Evolutionary conservation across 2,797 vertebrate species (phyloP).

Genomic region (Etheostoma perlongum): DNA sequence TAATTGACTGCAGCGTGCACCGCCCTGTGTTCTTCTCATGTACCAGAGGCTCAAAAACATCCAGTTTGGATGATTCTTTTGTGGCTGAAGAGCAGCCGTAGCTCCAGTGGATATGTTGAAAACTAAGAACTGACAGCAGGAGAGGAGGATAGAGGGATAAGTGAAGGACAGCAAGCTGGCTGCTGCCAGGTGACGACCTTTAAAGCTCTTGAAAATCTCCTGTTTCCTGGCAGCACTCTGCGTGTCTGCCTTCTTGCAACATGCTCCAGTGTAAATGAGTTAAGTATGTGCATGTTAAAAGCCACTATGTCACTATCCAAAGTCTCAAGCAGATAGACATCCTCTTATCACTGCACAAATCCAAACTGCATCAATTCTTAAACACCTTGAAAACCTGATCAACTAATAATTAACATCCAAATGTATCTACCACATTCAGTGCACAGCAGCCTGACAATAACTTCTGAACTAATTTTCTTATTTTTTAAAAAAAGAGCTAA

Average conservation of each 20-base stretch:
- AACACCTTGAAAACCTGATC: constrained; percentile 11
- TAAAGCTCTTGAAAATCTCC: constrained; percentile 62
- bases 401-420: neutral
- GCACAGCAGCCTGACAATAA: constrained; percentile 28
- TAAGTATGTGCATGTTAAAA: neutral
- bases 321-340: constrained; percentile 13
- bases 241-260: constrained; percentile 2
- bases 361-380: constrained; percentile 3
- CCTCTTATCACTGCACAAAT: constrained; percentile 24
- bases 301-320: constrained; percentile 14
- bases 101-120: constrained; percentile 13
- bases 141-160: constrained; percentile 41
- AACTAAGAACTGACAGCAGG: constrained; percentile 22
- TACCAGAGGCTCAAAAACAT: constrained; percentile 19
- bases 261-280: constrained; percentile 21
- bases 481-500: neutral
- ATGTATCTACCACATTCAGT: constrained; percentile 4
- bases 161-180: constrained; percentile 42
- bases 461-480: constrained; percentile 3
- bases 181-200: constrained; percentile 63
- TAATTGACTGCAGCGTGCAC: neutral
- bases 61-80: constrained; percentile 1
- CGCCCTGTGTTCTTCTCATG: constrained; percentile 23
- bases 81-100: constrained; percentile 7
- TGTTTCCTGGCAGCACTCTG: constrained; percentile 46